phyloP scores from a whole-genome alignment of 2,797 vertebrate genomes.

The Enteromius unitaeniatus region DNA sequence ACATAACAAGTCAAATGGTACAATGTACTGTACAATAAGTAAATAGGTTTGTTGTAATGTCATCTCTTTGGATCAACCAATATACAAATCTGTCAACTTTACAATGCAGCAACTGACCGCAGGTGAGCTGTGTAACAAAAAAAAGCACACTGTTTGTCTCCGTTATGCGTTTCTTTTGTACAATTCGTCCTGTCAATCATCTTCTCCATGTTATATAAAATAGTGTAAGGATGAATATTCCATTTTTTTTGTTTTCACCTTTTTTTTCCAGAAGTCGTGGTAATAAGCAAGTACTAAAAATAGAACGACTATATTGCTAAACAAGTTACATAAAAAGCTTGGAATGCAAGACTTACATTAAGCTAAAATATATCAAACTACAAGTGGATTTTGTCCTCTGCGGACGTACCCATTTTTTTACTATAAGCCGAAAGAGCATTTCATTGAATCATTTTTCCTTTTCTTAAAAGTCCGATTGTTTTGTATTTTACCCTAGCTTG shows the following conservation, averaged over 20 bases:
- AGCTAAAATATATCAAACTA: constrained; percentile 82
- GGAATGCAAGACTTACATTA: constrained; percentile 84
- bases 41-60: constrained; percentile 85
- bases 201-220: constrained; percentile 78
- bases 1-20: constrained; percentile 84
- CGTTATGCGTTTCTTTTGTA: constrained; percentile 72
- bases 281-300: constrained; percentile 76
- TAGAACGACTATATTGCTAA: constrained; percentile 77
- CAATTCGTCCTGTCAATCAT: constrained; percentile 80
- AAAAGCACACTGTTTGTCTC: constrained; percentile 72
- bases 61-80: constrained; percentile 89
- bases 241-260: constrained; percentile 67
- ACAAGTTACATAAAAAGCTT: constrained; percentile 80
- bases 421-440: constrained; percentile 67
- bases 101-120: constrained; percentile 81
- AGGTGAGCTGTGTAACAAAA: constrained; percentile 80
- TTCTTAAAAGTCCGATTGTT: constrained; percentile 57
- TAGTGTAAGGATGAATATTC: constrained; percentile 77
- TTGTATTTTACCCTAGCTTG: constrained; percentile 53
- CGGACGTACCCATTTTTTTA: constrained; percentile 72
- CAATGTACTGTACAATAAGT: constrained; percentile 86
- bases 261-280: constrained; percentile 72
- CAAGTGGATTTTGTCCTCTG: constrained; percentile 70
- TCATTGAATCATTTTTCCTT: constrained; percentile 37
- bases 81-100: constrained; percentile 84